Conservation (phyloP, 2,888 invertebrate species). For the Tetanocera ferruginea region DNA sequence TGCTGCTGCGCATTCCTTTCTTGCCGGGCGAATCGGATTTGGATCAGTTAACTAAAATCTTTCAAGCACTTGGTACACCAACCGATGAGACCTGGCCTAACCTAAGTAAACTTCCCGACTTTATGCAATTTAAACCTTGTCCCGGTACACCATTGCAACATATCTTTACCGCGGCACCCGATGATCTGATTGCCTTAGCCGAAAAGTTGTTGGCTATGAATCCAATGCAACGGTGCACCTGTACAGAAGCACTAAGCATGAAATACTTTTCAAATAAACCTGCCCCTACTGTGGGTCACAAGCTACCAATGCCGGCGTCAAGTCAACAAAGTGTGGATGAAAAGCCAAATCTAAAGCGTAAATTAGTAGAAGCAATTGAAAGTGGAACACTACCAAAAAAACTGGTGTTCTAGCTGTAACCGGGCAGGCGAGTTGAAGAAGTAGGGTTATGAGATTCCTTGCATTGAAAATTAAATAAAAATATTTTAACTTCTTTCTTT, state of each 20-base stretch:
- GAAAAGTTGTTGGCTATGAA: conserved; percentile 83
- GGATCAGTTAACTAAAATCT: conserved; percentile 96
- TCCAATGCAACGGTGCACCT: conserved; percentile 85
- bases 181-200: conserved; percentile 89
- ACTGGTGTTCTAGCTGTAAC: conserved; percentile 71
- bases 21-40: conserved; percentile 97
- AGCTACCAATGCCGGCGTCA: conserved; percentile 75
- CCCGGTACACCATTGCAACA: conserved; percentile 87
- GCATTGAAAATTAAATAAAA: too few species aligned
- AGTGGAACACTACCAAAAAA: conserved; percentile 74
- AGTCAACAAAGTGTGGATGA: conserved; percentile 65
- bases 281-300: conserved; percentile 85
- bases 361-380: conserved; percentile 75
- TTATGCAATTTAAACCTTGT: conserved; percentile 90
- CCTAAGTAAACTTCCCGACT: conserved; percentile 86
- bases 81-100: conserved; percentile 93
- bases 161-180: conserved; percentile 95
- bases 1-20: conserved; percentile 91
- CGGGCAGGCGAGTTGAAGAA: neutral
- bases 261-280: conserved; percentile 93
- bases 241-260: conserved; percentile 89
- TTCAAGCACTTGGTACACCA: conserved; percentile 95
- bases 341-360: conserved; percentile 77
- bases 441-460: too few species aligned
- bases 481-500: too few species aligned